Evolutionary conservation across 2,113 vertebrate species (phyloP).

Genomic region (Psilopsiagon aurifrons): DNA sequence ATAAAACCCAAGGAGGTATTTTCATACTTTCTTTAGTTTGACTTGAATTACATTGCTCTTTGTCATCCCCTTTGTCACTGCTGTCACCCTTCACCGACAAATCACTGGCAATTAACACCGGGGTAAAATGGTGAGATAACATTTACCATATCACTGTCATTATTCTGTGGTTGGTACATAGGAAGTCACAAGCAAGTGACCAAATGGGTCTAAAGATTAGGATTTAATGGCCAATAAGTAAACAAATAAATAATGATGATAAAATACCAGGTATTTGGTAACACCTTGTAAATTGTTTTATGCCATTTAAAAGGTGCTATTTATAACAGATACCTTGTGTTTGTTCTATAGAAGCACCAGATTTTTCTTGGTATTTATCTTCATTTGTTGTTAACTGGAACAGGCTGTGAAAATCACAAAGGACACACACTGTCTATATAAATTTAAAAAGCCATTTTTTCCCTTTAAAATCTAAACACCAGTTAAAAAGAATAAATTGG

Average conservation of each 20-base stretch:
- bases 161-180: neutral
- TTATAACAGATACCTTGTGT: neutral
- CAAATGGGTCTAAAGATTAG: conserved; percentile 26
- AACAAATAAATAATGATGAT: neutral
- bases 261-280: neutral
- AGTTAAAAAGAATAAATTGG: conserved; percentile 63
- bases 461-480: conserved; percentile 56
- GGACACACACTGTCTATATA: conserved; percentile 67
- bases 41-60: conserved; percentile 39
- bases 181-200: conserved; percentile 16
- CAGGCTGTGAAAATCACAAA: conserved; percentile 63
- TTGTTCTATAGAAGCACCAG: neutral
- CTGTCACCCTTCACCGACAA: neutral
- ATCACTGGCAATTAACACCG: conserved; percentile 42
- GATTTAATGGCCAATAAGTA: conserved; percentile 29
- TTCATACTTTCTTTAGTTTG: conserved; percentile 49
- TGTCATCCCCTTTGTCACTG: neutral
- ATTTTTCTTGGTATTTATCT: conserved; percentile 62
- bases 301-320: neutral
- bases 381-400: conserved; percentile 70
- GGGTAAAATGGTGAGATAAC: conserved; percentile 11
- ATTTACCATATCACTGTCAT: neutral
- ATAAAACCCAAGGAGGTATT: conserved; percentile 34
- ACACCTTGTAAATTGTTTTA: neutral
- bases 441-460: conserved; percentile 73